Evolutionary conservation across 2,888 invertebrate species (phyloP), one percentile per base, ranked within the genome.

Genomic region (Pollenia amentaria): DNA sequence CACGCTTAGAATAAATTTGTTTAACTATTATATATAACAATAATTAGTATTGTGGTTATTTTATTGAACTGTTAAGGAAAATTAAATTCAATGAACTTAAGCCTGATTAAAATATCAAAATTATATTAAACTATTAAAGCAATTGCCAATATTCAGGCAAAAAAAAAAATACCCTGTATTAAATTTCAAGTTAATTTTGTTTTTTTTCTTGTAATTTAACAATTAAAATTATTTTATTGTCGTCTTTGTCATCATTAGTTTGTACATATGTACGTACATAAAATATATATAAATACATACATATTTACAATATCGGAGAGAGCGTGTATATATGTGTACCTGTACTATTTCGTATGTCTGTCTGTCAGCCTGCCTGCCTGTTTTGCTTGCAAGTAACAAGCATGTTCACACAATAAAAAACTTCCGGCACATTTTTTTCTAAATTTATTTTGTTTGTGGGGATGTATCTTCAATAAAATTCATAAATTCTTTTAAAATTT

Each of bases 321-420:
- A n/a, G n/a, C n/a, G n/a, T n/a, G n/a, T 29, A 29, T 3, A 3
- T 29, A 29, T 29, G 29, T 29, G 4, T 29, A 3, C 6, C 3
- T 29, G 29, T 29, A 6, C 29, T 6, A 6, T 29, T 29, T 29
- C 29, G 72, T 69, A 29, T n/a, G 60, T 75, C 44, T 51, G 73
- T 67, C 38, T 21, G 62, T 46, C 40, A n/a, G 60, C 69, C 44
- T 51, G 73, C 60, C 38, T 21, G 62, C 38, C 40, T 57, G 42
- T 72, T 42, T 6, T 29, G 18, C 55, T 16, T 70, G 51, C 76
- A 80, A 80, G 80, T 85, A 77, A 73, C 77, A 85, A 72, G 69
- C 83, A 67, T 87, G 86, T 86, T 86, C 86, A 83, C 86, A 86
- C 86, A 87, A 86, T 81, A 86, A 87, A 76, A 83, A 87, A 87